phyloP scores from a whole-genome alignment of 2,888 invertebrate genomes.

The Odontothrips loti region DNA sequence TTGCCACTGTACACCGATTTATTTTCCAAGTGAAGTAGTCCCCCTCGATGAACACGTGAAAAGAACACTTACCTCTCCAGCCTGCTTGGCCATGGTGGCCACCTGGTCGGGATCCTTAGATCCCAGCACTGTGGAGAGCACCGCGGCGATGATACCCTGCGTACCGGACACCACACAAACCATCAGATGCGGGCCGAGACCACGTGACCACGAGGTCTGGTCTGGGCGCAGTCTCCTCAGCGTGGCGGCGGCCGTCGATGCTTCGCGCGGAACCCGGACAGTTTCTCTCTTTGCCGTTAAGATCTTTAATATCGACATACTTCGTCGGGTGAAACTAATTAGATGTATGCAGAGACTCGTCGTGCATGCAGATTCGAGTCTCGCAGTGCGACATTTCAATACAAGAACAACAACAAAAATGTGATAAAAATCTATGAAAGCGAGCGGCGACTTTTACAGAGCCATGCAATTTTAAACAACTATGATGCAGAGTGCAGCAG shows the following conservation, averaged over 20 bases:
- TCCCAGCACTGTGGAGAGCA: conserved; percentile 86
- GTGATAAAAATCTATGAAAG: too few species aligned
- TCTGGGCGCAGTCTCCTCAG: conserved; percentile 3
- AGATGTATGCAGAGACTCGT: too few species aligned
- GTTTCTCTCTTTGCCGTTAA: too few species aligned
- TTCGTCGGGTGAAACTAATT: too few species aligned
- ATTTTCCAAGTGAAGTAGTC: too few species aligned
- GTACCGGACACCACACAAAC: conserved; percentile 44
- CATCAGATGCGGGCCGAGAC: background rate
- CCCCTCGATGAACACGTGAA: too few species aligned
- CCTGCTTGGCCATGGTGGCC: conserved; percentile 90
- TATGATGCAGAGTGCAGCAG: background rate
- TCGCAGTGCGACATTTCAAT: too few species aligned
- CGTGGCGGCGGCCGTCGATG: conserved; percentile 29
- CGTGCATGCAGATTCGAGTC: too few species aligned
- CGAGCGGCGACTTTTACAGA: background rate
- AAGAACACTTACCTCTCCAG: conserved; percentile 77
- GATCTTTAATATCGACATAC: too few species aligned
- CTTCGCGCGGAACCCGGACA: too few species aligned
- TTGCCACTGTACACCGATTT: too few species aligned
- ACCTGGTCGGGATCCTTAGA: conserved; percentile 87
- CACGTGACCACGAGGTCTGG: background rate
- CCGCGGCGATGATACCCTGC: conserved; percentile 90
- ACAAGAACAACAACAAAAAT: too few species aligned
- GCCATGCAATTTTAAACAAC: background rate